These are phyloP conservation scores for Harpagoxenus sublaevis DNA, from an alignment of 2,888 invertebrate species.

Conservation along the genomic window DNA sequence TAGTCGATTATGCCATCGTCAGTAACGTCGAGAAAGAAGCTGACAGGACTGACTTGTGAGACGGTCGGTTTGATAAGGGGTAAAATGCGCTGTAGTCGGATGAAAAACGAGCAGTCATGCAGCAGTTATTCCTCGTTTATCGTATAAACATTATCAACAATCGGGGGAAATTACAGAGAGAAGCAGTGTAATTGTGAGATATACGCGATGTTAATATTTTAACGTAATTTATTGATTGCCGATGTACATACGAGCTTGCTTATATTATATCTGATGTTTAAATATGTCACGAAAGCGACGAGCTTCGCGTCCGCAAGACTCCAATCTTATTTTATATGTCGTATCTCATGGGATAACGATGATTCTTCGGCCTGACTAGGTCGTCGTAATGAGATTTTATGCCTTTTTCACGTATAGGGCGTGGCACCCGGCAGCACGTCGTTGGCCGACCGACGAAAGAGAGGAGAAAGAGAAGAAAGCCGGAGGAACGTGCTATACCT, in stretches of 20 bases:
- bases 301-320: background rate
- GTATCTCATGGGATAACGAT: constrained; percentile 9
- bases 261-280: background rate
- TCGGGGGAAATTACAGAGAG: constrained; percentile 8
- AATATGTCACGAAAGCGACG: background rate
- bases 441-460: constrained; percentile 13
- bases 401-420: constrained; percentile 55
- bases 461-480: constrained; percentile 48
- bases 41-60: constrained; percentile 43
- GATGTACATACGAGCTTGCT: background rate
- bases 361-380: background rate
- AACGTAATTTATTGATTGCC: background rate
- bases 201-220: background rate
- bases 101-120: constrained; percentile 29
- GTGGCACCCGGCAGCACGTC: constrained; percentile 51
- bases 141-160: background rate
- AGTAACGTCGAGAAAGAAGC: constrained; percentile 30
- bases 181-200: background rate
- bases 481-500: constrained; percentile 50
- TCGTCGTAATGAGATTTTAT: constrained; percentile 54
- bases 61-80: constrained; percentile 46
- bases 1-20: constrained; percentile 43
- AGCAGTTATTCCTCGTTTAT: constrained; percentile 10
- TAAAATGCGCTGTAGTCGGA: constrained; percentile 47
- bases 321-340: background rate